These are phyloP conservation scores for Drosophila littoralis DNA, from an alignment of 1,140 invertebrate genomes.

Conservation along the genomic window DNA sequence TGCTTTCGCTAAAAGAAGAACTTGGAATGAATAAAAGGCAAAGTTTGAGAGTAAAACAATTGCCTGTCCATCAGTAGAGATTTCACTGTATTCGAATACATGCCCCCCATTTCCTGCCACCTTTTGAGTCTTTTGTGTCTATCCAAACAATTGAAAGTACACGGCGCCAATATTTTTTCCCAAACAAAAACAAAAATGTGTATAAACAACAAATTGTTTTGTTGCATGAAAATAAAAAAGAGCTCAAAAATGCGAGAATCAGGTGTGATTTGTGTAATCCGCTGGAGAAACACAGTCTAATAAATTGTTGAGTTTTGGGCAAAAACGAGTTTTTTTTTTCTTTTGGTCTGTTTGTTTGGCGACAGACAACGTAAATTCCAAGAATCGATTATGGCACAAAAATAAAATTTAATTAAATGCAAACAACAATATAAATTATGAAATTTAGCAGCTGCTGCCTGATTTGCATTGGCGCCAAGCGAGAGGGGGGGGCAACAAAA, in stretches of 20 bases:
- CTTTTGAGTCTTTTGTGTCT: not conserved
- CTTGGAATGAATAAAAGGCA: too few relatives aligned
- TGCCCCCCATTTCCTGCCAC: slow-evolving; percentile 1
- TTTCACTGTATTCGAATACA: too few relatives aligned
- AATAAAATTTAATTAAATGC: slow-evolving; percentile 53
- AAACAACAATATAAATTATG: slow-evolving; percentile 69
- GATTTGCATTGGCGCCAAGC: slow-evolving; percentile 78
- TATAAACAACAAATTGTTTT: slow-evolving; percentile 25
- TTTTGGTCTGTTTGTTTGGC: slow-evolving; percentile 36
- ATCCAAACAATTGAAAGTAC: slow-evolving; percentile 23
- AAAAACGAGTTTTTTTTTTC: slow-evolving; percentile 34
- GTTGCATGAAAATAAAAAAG: slow-evolving; percentile 15
- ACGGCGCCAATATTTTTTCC: slow-evolving; percentile 16
- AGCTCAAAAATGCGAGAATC: slow-evolving; percentile 1
- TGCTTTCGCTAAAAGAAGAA: too few relatives aligned
- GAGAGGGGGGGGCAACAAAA: not conserved
- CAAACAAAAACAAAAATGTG: slow-evolving; percentile 13
- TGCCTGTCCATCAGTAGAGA: too few relatives aligned
- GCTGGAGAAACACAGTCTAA: slow-evolving; percentile 22
- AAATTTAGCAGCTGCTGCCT: slow-evolving; percentile 52
- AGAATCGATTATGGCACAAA: slow-evolving; percentile 25
- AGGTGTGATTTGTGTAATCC: slow-evolving; percentile 32
- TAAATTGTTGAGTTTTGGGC: slow-evolving; percentile 19
- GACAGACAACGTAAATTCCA: slow-evolving; percentile 31
- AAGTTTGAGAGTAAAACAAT: too few relatives aligned